A percentile compares a stretch with the other conserved stretches of the same genome.
Evolutionary conservation across 1,140 invertebrate genomes (phyloP).

Genomic region (Magallana ariakensis): DNA sequence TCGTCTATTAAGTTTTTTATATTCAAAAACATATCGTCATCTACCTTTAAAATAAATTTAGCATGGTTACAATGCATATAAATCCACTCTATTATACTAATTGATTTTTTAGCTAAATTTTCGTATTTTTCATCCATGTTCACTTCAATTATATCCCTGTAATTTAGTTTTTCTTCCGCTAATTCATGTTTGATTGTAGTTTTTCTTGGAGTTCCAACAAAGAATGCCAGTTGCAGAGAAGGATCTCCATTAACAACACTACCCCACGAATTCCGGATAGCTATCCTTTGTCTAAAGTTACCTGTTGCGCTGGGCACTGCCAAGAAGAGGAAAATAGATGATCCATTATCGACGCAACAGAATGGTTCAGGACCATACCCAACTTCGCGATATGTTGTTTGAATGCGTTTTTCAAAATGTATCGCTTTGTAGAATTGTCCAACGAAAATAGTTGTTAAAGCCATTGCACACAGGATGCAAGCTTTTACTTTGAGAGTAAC

Average conservation of each 20-base stretch:
- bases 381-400: not conserved
- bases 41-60: not conserved
- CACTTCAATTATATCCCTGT: not conserved
- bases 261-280: not conserved
- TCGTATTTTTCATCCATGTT: not conserved
- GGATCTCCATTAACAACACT: not conserved
- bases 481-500: no score
- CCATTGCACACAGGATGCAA: not conserved
- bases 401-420: not conserved
- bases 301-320: not conserved
- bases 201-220: not conserved
- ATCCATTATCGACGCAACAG: not conserved
- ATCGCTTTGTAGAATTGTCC: not conserved
- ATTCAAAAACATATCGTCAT: conserved; percentile 31
- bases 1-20: not conserved
- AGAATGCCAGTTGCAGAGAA: not conserved
- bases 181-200: not conserved
- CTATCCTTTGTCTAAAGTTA: not conserved
- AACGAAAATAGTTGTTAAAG: not conserved
- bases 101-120: conserved; percentile 4
- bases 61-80: not conserved
- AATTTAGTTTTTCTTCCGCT: not conserved
- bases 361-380: not conserved
- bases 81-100: not conserved
- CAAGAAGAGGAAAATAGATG: not conserved